Base-by-base conservation (phyloP, 2,888 invertebrate genomes). In the Plebejus anna region DNA sequence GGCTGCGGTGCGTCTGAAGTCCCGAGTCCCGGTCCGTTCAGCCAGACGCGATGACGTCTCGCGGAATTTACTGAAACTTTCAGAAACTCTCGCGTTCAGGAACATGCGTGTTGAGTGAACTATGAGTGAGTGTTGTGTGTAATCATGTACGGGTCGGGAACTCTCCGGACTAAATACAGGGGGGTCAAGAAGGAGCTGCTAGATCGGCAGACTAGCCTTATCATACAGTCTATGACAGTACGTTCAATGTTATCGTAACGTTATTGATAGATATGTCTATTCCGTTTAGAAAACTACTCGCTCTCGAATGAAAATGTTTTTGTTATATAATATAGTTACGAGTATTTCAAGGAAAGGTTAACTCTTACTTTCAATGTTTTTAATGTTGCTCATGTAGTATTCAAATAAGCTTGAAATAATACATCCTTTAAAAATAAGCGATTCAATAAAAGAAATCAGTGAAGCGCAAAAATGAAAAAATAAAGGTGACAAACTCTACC, bases 201-300 rank as follows among this genome's bases (percentile, higher is more conserved):
- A 80, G 96, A 96, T 80, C 94, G 95, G 82, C 96, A 96, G 89
- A 96, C 96, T n/a, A 96, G 95, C 84, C 91, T 96, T 82, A 95
- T 96, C 84, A 95, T 97, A 81, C 96, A 96, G 87, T 96, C 95
- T 75, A 97, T 97, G 97, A 97, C 97, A 88, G 97, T 97, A 95
- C 95, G 97, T 96, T 51, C 55, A 38, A 71, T 71, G 32, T 61
- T 75, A 75, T 61, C n/a, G 13, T 76, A 36, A 57, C 22, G 36
- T 66, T 13, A 47, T 7, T 51, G 42, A 51, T 16, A 22, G 16
- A 57, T 57, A 76, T 11, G 28, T 28, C 4, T 61, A 11, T 22
- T 61, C 28, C 22, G 9, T 61, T 61, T 7, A 22, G n/a, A 28
- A 61, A 61, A 28, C 1, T 61, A 28, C 28, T 28, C 22, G 61